Percentiles rank a stretch among this genome's conserved stretches.
Evolutionary conservation across 2,888 invertebrate genomes (phyloP).

Genomic region (Tridacna crocea): DNA sequence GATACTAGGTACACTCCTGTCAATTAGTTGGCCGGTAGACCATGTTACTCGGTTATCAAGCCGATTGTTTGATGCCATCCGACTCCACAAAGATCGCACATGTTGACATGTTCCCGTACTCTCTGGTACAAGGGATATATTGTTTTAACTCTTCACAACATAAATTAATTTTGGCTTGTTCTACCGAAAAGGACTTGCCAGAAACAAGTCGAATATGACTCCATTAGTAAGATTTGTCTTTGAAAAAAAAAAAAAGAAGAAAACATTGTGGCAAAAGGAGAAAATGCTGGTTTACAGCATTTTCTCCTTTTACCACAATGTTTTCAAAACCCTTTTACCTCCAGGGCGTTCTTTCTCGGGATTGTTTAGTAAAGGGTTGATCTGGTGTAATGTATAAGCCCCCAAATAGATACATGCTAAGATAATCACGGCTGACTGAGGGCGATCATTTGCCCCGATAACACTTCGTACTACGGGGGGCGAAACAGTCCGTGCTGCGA

Average conservation of each 20-base stretch:
- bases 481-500: slow-evolving; percentile 38
- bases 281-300: neutral
- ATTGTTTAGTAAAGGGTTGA: neutral
- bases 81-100: slow-evolving; percentile 40
- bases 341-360: too few species aligned
- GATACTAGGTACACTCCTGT: slow-evolving; percentile 5
- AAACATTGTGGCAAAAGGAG: too few species aligned
- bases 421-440: slow-evolving; percentile 18
- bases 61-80: slow-evolving; percentile 7
- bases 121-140: slow-evolving; percentile 39
- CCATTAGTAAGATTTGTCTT: too few species aligned
- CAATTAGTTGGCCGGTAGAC: slow-evolving; percentile 3
- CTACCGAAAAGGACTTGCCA: too few species aligned
- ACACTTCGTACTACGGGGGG: slow-evolving; percentile 45
- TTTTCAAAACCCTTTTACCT: neutral
- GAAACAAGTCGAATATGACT: too few species aligned
- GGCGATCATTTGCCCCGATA: slow-evolving; percentile 39
- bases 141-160: neutral
- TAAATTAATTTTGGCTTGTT: too few species aligned
- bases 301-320: slow-evolving; percentile 2
- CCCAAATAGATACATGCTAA: slow-evolving; percentile 27
- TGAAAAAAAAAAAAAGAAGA: too few species aligned
- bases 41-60: neutral
- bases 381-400: slow-evolving; percentile 31
- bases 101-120: slow-evolving; percentile 55